A percentile compares a stretch with the other conserved stretches of the same genome.
These are phyloP conservation scores for Cybosia mesomella DNA, from an alignment of 2,888 invertebrate genomes.

Conservation along the genomic window DNA sequence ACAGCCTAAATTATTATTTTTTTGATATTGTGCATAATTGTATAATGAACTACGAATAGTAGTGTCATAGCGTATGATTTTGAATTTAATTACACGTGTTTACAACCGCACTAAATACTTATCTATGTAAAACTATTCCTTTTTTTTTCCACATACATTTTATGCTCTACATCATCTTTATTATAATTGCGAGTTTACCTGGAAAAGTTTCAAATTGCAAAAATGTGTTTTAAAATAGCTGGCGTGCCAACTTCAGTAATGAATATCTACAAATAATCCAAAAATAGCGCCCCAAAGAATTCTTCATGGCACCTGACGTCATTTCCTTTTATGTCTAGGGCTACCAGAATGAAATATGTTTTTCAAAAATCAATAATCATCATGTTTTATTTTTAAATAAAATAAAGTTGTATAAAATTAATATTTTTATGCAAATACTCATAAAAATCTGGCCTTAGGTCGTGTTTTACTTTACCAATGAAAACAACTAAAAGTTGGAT, in stretches of 20 bases:
- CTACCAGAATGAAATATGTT: conserved; percentile 56
- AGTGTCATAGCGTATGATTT: too few species aligned
- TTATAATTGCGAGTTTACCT: conserved; percentile 53
- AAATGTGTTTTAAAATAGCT: conserved; percentile 83
- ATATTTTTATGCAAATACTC: conserved; percentile 4
- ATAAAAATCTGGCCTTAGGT: conserved; percentile 5
- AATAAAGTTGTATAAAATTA: conserved; percentile 17
- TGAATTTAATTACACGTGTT: neutral
- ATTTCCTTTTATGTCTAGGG: conserved; percentile 66
- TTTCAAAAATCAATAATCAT: conserved; percentile 40
- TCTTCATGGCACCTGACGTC: conserved; percentile 63
- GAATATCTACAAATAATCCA: conserved; percentile 75
- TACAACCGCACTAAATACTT: neutral
- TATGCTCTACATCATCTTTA: neutral
- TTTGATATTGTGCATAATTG: too few species aligned
- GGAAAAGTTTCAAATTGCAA: conserved; percentile 83
- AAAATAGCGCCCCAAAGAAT: conserved; percentile 81
- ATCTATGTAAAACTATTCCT: neutral
- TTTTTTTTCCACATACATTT: neutral
- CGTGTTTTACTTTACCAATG: neutral
- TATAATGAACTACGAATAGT: too few species aligned
- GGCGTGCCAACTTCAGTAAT: conserved; percentile 69
- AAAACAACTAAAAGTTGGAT: neutral
- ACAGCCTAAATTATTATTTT: too few species aligned
- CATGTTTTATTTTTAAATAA: conserved; percentile 22